These are phyloP conservation scores for Blastobasis lacticolella DNA, from an alignment of 2,888 invertebrate species.

Conservation along the genomic window DNA sequence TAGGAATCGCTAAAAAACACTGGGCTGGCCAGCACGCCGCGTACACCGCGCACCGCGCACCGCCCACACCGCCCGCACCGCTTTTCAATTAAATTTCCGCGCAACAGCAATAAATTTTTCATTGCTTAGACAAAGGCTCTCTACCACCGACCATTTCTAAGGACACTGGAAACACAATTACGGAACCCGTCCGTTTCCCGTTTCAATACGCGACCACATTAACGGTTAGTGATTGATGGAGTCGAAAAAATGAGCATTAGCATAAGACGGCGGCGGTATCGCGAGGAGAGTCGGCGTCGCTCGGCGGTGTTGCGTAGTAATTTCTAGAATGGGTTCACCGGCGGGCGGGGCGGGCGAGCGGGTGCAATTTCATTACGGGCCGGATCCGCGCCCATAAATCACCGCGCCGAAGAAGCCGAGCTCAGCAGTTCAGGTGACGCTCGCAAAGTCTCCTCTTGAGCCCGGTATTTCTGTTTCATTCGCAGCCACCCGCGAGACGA, in stretches of 20 bases:
- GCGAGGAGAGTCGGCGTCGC: slow-evolving; percentile 40
- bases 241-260: slow-evolving; percentile 47
- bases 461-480: slow-evolving; percentile 64
- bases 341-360: slow-evolving; percentile 52
- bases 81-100: slow-evolving; percentile 56
- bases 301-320: slow-evolving; percentile 67
- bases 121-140: slow-evolving; percentile 46
- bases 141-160: slow-evolving; percentile 26
- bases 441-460: slow-evolving; percentile 60
- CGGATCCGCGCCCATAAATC: slow-evolving; percentile 74
- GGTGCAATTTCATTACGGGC: slow-evolving; percentile 75
- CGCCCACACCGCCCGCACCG: background rate
- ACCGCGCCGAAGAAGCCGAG: slow-evolving; percentile 73
- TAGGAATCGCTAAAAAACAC: slow-evolving; percentile 4
- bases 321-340: slow-evolving; percentile 67
- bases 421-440: slow-evolving; percentile 74
- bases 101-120: slow-evolving; percentile 58
- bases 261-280: slow-evolving; percentile 37
- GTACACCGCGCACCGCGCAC: too few species aligned
- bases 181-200: slow-evolving; percentile 3
- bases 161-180: slow-evolving; percentile 28
- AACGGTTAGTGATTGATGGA: slow-evolving; percentile 34
- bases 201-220: slow-evolving; percentile 6
- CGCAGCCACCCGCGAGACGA: slow-evolving; percentile 27
- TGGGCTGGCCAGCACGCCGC: background rate